Evolutionary conservation across 2,888 invertebrate genomes (phyloP), one percentile per base, ranked within the genome.

Genomic region (Oxyteleia sp.): DNA sequence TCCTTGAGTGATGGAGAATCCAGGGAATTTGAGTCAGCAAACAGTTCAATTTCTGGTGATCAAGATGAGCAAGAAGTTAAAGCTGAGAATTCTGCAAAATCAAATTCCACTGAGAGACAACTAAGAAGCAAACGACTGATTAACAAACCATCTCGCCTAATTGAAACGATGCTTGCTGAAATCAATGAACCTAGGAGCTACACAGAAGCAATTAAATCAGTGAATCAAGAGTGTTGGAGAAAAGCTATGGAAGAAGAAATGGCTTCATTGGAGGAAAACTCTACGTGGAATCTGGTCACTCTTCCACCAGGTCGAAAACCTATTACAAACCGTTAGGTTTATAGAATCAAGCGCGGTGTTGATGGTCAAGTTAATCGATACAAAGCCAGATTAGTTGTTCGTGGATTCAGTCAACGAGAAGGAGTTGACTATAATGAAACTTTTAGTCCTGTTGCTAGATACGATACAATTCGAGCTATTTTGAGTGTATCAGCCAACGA

Each of bases 401-500:
- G 78, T 45, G 86, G 88, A 8, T 88, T 66, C 68, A 29, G 23
- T 47, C n/a, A n/a, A n/a, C n/a, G n/a, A n/a, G n/a, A n/a, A n/a
- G n/a, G n/a, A n/a, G n/a, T n/a, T n/a, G n/a, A n/a, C n/a, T n/a
- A n/a, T n/a, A n/a, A n/a, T n/a, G n/a, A n/a, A n/a, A n/a, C n/a
- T n/a, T n/a, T n/a, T n/a, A n/a, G n/a, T n/a, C n/a, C n/a, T n/a
- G n/a, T n/a, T n/a, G n/a, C n/a, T n/a, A n/a, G n/a, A n/a, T n/a
- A n/a, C n/a, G n/a, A n/a, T 84, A 88, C 26, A 59, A 26, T 26
- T 5, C 2, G 26, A 26, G 5, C 5, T 26, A 5, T 26, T 2
- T 5, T 26, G 5, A 26, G 26, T 26, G 26, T 26, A 5, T 26
- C 26, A 4, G 26, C 26, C 2, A 26, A 26, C 5, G 26, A 41